Base-by-base conservation (phyloP, 2,797 vertebrate genomes). In the Monodelphis domestica region DNA sequence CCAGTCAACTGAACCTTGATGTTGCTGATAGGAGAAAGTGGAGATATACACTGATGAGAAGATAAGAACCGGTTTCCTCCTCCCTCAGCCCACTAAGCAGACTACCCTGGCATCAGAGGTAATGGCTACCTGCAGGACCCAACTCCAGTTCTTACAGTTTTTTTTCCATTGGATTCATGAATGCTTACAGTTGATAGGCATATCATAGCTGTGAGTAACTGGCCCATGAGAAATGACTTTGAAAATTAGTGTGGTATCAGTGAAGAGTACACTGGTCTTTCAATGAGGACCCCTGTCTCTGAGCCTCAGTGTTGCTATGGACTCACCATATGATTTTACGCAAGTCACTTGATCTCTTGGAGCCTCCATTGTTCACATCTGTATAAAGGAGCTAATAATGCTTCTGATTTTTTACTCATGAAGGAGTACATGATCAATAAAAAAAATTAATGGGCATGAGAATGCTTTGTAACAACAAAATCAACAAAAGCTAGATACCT, bases 321-420 rank as follows among this genome's bases (percentile, higher is more conserved):
- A 45, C 96, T 91, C 15, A 14, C 45, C 38, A 14, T 33, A 5
- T 56, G 91, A 56, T 10, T 33, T 51, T 84, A 51, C 51, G 91
- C 63, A 94, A 94, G 21, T 89, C 91, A 56, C 92, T 29, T 53
- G 63, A 17, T 28, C 24, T 91, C 38, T 78, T 10, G 63, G 53
- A 63, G 50, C 10, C 54, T 92, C 53, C 50, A 0, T 54, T 59
- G n/a, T 78, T 2, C 17, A 87, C 56, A 55, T 55, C 94, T 94
- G 52, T 89, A 90, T 29, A 94, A 78, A 1, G 15, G 5, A 17
- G 21, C 70, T 78, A 78, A 78, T 78, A 78, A 78, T 78, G 70
- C 17, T 78, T 78, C 17, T 45, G 38, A 45, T n/a, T 63, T 78
- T 17, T 78, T 45, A 45, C 38, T 78, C n/a, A 78, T 38, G 38